Conservation (phyloP, 2,113 vertebrate species). For the Polyodon spathula region DNA sequence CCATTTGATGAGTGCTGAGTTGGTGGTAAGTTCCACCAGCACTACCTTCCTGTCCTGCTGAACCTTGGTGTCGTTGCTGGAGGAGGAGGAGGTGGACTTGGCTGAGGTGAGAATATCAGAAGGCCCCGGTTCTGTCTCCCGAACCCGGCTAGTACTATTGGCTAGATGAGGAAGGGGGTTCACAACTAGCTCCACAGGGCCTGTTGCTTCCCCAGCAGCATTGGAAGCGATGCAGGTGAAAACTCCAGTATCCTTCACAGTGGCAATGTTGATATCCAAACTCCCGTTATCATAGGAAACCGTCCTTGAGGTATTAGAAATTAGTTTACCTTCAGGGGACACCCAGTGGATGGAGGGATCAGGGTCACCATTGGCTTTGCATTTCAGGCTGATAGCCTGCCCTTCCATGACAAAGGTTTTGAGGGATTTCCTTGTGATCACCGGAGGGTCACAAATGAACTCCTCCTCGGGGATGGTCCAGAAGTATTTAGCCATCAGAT, state of each 20-base stretch:
- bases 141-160: slow-evolving; percentile 79
- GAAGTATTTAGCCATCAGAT: slow-evolving; percentile 82
- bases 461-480: slow-evolving; percentile 92
- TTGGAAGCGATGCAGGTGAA: slow-evolving; percentile 94
- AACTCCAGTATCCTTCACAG: slow-evolving; percentile 59
- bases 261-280: slow-evolving; percentile 67
- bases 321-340: slow-evolving; percentile 73
- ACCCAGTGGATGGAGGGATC: slow-evolving; percentile 90
- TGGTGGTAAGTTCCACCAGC: slow-evolving; percentile 75
- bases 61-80: slow-evolving; percentile 51
- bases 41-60: slow-evolving; percentile 55
- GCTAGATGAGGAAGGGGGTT: slow-evolving; percentile 62
- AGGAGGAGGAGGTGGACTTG: slow-evolving; percentile 48
- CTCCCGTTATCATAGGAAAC: slow-evolving; percentile 79
- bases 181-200: slow-evolving; percentile 69
- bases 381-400: slow-evolving; percentile 70
- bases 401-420: slow-evolving; percentile 56
- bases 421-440: slow-evolving; percentile 76
- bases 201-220: slow-evolving; percentile 81
- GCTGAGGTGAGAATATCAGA: slow-evolving; percentile 84
- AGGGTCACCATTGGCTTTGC: slow-evolving; percentile 85
- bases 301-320: slow-evolving; percentile 74
- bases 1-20: slow-evolving; percentile 83
- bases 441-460: slow-evolving; percentile 87
- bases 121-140: slow-evolving; percentile 60